phyloP scores from a whole-genome alignment of 2,888 invertebrate genomes.

The Lamellibrachia satsuma region DNA sequence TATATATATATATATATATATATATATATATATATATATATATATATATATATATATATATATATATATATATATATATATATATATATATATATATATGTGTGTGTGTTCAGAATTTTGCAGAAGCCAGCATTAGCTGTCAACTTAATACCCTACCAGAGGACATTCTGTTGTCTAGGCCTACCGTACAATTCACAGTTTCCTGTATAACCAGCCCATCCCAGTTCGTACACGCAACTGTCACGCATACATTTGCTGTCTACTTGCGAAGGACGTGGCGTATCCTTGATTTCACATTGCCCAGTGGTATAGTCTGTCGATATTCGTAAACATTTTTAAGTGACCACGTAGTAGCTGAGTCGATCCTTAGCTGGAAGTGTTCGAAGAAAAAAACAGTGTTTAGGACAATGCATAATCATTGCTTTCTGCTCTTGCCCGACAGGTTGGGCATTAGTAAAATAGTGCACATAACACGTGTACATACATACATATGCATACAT shows the following conservation, averaged over 20 bases:
- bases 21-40: too few species aligned
- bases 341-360: not conserved
- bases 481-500: not conserved
- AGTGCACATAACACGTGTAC: not conserved
- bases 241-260: not conserved
- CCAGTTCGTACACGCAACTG: not conserved
- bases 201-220: too few species aligned
- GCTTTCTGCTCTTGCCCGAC: not conserved
- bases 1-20: not conserved
- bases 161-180: too few species aligned
- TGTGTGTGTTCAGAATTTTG: too few species aligned
- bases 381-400: not conserved
- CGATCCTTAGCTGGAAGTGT: not conserved
- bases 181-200: too few species aligned
- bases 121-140: too few species aligned
- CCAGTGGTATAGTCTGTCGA: not conserved
- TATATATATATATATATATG: too few species aligned
- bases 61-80: too few species aligned
- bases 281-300: not conserved
- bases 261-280: not conserved
- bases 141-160: too few species aligned
- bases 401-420: not conserved
- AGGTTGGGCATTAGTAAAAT: not conserved
- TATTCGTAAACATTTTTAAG: not conserved
- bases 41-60: too few species aligned